Evolutionary conservation across 2,113 vertebrate species (phyloP).

Genomic region (Notothenia coriiceps): DNA sequence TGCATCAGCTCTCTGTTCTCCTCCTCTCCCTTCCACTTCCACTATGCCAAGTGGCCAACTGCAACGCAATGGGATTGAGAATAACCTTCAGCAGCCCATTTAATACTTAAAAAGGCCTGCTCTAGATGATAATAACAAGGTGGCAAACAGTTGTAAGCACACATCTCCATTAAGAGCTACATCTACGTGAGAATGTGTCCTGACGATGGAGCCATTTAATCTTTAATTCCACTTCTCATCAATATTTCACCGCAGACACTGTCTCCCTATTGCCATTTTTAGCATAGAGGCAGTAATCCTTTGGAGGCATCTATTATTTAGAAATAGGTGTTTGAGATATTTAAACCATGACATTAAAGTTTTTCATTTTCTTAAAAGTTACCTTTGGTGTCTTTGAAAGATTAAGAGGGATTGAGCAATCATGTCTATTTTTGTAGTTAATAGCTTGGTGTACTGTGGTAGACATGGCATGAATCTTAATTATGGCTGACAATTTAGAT

Average conservation of each 20-base stretch:
- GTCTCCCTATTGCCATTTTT: constrained; percentile 30
- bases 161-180: constrained; percentile 33
- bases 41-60: neutral
- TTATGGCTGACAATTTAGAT: constrained; percentile 46
- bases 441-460: neutral
- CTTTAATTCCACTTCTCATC: constrained; percentile 61
- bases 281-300: constrained; percentile 4
- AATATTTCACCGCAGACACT: constrained; percentile 58
- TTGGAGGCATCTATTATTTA: neutral
- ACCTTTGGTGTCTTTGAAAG: neutral
- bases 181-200: constrained; percentile 17
- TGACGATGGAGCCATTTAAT: constrained; percentile 46
- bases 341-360: neutral
- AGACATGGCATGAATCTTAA: constrained; percentile 40
- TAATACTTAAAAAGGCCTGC: neutral
- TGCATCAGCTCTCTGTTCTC: neutral
- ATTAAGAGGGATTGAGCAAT: neutral
- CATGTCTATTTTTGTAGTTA: too few species aligned
- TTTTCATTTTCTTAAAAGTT: neutral
- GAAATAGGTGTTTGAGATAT: neutral
- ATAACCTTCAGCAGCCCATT: neutral
- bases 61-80: neutral
- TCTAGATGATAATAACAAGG: neutral
- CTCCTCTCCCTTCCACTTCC: neutral
- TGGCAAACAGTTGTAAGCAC: constrained; percentile 22